Evolutionary conservation across 2,113 vertebrate genomes (phyloP), one percentile per base, ranked within the genome.

Genomic region (Ochotona curzoniae): DNA sequence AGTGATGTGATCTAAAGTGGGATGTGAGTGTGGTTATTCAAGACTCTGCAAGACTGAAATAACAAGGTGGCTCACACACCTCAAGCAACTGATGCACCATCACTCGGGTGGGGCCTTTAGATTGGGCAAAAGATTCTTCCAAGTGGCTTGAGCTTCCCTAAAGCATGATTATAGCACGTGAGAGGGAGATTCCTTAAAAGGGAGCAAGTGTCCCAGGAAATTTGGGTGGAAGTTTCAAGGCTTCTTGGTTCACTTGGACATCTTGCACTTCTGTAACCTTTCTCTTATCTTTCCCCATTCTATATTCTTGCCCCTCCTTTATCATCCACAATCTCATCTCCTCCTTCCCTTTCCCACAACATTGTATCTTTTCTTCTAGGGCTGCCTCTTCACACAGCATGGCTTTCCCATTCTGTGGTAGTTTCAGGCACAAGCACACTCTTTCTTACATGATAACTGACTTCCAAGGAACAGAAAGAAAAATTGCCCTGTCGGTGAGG

Each of bases 281-380:
- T 30, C 35, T 14, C 11, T 2, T 14, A 6, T 12, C 8, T 9
- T 25, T 7, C 10, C 15, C 6, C 20, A 13, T 8, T 14, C 35
- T 15, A 8, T 57, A 14, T 57, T 57, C 18, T 57, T 57, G 14
- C 54, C 18, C 54, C 17, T 18, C 18, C 15, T 57, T 57, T 6
- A 44, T 44, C 38, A 44, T 44, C 38, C 38, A 3, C 38, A 44
- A 44, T 44, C 38, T 44, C 38, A 44, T 49, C 32, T 54, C 64
- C 26, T 3, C 7, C 10, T 8, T 8, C 1, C 1, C 13, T 32
- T 25, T n/a, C 18, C 28, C 12, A 8, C 5, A 23, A 23, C 18
- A 26, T 13, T 8, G 3, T 23, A n/a, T 14, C 30, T 73, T 21
- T 23, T 69, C 17, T 49, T 32, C 67, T 12, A 70, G 8, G 21